Evolutionary conservation across 2,113 vertebrate species (phyloP), one percentile per base, ranked within the genome.

Genomic region (Semnornis frantzii): DNA sequence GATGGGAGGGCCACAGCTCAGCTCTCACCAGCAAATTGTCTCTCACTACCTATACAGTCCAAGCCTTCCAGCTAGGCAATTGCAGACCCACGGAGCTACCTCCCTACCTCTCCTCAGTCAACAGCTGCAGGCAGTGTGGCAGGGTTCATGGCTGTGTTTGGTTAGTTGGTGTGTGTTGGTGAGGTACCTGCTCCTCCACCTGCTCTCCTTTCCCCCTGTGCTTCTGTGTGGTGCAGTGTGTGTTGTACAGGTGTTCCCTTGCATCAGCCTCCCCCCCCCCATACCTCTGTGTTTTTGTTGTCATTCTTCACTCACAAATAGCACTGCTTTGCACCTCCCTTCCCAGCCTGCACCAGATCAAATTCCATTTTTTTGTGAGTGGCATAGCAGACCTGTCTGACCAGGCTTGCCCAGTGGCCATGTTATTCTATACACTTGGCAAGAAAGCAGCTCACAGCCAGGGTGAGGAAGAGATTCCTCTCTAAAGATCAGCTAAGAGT

Each of bases 401-500:
- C 64, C 37, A 37, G 69, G 65, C 83, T 62, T 81, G 74, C 70
- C 83, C 50, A 6, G 33, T 28, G 78, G 73, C 77, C 23, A 6
- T 62, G 89, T 66, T 77, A 94, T 85, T 52, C 78, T 66, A 10
- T 58, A 25, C 2, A 3, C 52, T 90, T 1, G 30, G 48, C 60
- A 31, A 83, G 82, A 75, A 62, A 68, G 74, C 72, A 87, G 70
- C 71, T 84, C 74, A 87, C 79, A 93, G 81, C 68, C 6, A 3
- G 59, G 52, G 64, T 70, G 83, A 92, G 78, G 30, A 82, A 81
- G 83, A 89, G 86, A 92, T 90, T 94, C 68, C 66, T 89, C 85
- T 87, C 59, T 46, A 84, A 90, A 95, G 85, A 95, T 83, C 93
- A 93, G 77, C 81, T 55, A 50, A n/a, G 74, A 76, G 89, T 74